phyloP scores from a whole-genome alignment of 2,888 invertebrate species.

The Limnephilus auricula region DNA sequence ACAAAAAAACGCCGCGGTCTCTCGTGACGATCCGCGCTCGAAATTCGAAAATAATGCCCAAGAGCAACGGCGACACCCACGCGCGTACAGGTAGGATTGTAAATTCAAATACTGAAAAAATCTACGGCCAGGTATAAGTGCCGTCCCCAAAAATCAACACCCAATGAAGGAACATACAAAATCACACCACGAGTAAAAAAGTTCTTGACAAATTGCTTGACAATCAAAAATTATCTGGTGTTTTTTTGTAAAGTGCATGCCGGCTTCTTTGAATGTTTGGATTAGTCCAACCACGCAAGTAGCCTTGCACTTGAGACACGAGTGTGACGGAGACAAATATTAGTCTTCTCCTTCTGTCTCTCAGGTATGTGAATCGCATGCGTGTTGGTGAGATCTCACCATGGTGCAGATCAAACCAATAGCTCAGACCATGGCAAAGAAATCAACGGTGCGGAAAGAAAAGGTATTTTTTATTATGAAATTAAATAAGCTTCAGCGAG shows the following conservation, averaged over 20 bases:
- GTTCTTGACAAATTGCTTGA: background rate
- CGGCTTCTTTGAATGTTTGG: background rate
- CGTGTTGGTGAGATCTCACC: constrained; percentile 52
- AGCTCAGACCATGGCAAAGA: background rate
- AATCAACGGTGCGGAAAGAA: background rate
- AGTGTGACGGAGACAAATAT: constrained; percentile 35
- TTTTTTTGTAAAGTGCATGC: constrained; percentile 47
- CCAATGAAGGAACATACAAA: background rate
- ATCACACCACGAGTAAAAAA: constrained; percentile 23
- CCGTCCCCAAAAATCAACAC: constrained; percentile 27
- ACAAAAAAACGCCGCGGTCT: constrained; percentile 26
- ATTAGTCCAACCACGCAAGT: background rate
- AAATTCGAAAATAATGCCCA: constrained; percentile 42
- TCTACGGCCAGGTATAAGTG: constrained; percentile 55
- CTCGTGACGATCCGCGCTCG: constrained; percentile 27
- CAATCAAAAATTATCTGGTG: background rate
- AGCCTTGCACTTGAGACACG: constrained; percentile 59
- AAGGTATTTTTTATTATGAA: background rate
- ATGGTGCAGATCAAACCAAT: background rate
- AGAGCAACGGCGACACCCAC: constrained; percentile 48
- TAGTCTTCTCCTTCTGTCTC: constrained; percentile 28
- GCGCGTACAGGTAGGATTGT: constrained; percentile 58
- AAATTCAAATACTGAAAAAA: constrained; percentile 60
- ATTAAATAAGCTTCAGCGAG: background rate
- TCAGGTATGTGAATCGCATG: constrained; percentile 55